A percentile compares a stretch with the other conserved stretches of the same genome.
Evolutionary conservation across 1,140 invertebrate genomes (phyloP).

Genomic region (Pachypsylla venusta): DNA sequence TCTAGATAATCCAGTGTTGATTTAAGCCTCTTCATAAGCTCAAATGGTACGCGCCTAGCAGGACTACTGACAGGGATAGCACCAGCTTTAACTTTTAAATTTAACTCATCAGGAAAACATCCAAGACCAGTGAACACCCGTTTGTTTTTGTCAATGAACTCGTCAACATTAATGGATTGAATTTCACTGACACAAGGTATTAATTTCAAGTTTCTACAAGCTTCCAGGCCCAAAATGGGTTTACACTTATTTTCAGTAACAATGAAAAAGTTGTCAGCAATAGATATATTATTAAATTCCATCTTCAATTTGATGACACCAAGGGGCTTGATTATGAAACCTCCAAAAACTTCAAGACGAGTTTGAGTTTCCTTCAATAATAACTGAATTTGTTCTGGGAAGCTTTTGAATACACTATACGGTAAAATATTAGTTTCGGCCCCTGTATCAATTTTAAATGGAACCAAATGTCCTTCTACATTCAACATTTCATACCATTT

Average conservation of each 20-base stretch:
- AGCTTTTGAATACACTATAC: not conserved
- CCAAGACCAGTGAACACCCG: conserved; percentile 21
- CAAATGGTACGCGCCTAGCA: conserved; percentile 21
- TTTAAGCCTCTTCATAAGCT: conserved; percentile 20
- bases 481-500: conserved; percentile 9
- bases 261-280: conserved; percentile 9
- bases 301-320: conserved; percentile 8
- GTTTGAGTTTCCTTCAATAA: conserved; percentile 9
- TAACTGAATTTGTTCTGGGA: conserved; percentile 9
- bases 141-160: conserved; percentile 10
- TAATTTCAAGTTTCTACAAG: conserved; percentile 14
- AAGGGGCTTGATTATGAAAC: conserved; percentile 8
- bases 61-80: conserved; percentile 18
- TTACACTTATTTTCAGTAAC: not conserved
- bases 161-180: not conserved
- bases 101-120: conserved; percentile 14
- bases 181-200: not conserved
- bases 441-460: conserved; percentile 19
- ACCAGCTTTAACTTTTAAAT: conserved; percentile 17
- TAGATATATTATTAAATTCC: conserved; percentile 1
- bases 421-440: conserved; percentile 20
- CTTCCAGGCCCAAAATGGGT: conserved; percentile 14
- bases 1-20: conserved; percentile 21
- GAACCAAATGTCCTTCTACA: conserved; percentile 14
- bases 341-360: conserved; percentile 13